These are phyloP conservation scores for Deroplatys truncata DNA, from an alignment of 2,888 invertebrate species.

Conservation along the genomic window DNA sequence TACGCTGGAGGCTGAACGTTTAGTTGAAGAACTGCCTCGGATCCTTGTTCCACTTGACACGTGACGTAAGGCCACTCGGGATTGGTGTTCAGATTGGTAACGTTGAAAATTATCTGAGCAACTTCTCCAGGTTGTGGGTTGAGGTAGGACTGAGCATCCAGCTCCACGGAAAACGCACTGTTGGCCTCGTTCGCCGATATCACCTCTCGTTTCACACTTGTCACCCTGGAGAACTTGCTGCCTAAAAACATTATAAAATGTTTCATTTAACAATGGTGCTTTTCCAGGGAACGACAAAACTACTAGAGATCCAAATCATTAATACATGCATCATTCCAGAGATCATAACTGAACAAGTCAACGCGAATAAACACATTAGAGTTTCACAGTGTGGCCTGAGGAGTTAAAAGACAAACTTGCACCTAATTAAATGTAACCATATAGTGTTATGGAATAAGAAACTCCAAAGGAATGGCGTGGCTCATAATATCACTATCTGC, in stretches of 20 bases:
- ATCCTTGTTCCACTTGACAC: conserved; percentile 48
- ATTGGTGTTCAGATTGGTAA: conserved; percentile 64
- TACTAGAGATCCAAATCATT: too few species aligned
- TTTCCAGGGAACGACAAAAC: too few species aligned
- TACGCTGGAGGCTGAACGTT: not conserved
- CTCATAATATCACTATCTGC: too few species aligned
- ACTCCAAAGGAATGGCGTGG: too few species aligned
- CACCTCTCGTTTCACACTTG: not conserved
- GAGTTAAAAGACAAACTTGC: too few species aligned
- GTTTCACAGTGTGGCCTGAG: too few species aligned
- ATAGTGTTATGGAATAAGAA: too few species aligned
- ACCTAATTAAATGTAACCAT: too few species aligned
- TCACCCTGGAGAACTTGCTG: not conserved
- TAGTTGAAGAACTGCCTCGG: not conserved
- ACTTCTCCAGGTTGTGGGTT: conserved; percentile 1
- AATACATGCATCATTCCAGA: too few species aligned
- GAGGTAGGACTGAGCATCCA: conserved; percentile 8
- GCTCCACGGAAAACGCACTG: conserved; percentile 1
- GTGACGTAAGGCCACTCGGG: conserved; percentile 55
- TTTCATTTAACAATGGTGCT: too few species aligned
- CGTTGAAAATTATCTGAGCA: conserved; percentile 58
- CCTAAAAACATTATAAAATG: not conserved
- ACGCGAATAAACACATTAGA: too few species aligned
- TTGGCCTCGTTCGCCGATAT: not conserved
- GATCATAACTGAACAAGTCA: too few species aligned